Base-by-base conservation (phyloP, 2,113 vertebrate genomes). In the Choloepus hoffmanni region DNA sequence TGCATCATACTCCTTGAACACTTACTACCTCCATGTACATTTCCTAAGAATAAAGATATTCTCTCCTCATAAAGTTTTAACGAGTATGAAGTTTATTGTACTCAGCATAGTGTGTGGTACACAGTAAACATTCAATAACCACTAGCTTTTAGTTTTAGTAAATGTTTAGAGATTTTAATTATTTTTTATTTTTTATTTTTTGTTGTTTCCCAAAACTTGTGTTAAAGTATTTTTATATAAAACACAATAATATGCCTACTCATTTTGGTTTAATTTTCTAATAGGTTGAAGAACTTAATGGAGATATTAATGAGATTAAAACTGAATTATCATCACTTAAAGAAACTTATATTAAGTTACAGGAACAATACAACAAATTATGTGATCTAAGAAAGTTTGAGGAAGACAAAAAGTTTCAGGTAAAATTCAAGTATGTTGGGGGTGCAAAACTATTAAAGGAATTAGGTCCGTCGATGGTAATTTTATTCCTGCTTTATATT, bases 271-370 rank as follows among this genome's bases (percentile, higher is more conserved):
- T 95, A 48, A 94, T 68, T 95, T 98, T 83, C 45, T 97, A 96
- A 93, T 97, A 99, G 99, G 98, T 98, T 94, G 92, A 93, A 55
- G 86, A 84, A 53, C 95, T 99, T 96, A 98, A 96, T 97, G 97
- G 96, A 97, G 97, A 97, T 95, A 95, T 98, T 26, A 91, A 98
- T 48, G 26, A 72, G n/a, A 97, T 98, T 95, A 98, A 98, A 97
- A 97, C 96, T 87, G 98, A 98, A 30, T 94, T 99, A 82, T 97
- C 95, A 95, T 97, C 97, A 26, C 92, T 98, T 96, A 99, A 98
- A 95, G 97, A 98, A 89, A 95, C 97, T 85, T 97, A 96, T 65
- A 95, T 95, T 4, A 92, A 98, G 70, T 98, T 98, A 85, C 98
- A 98, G 89, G 98, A 98, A 95, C 90, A 96, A 93, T 95, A 96